phyloP scores from a whole-genome alignment of 2,797 vertebrate species.

The Phrynocephalus guinanensis region DNA sequence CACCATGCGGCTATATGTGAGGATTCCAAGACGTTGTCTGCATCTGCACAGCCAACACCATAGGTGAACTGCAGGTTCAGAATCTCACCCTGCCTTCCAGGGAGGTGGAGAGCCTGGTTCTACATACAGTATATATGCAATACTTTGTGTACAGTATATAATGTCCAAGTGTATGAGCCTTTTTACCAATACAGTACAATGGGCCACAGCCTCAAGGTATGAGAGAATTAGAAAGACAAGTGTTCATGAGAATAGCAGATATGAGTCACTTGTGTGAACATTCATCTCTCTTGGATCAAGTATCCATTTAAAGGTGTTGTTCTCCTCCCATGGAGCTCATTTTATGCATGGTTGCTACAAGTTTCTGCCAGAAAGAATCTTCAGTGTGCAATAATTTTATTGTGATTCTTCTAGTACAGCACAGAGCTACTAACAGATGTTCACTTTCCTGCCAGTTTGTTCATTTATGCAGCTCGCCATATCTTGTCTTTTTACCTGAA shows the following conservation, averaged over 20 bases:
- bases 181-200: not conserved
- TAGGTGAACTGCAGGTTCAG: too few species aligned
- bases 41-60: too few species aligned
- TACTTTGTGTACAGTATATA: not conserved
- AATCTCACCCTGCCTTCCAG: too few species aligned
- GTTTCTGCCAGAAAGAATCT: constrained; percentile 48
- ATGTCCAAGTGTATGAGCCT: not conserved
- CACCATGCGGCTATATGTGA: too few species aligned
- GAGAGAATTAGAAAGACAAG: not conserved
- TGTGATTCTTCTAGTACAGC: constrained; percentile 44
- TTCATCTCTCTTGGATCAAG: constrained; percentile 48
- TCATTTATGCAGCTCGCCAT: constrained; percentile 32
- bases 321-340: constrained; percentile 25
- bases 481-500: constrained; percentile 39
- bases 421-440: constrained; percentile 54
- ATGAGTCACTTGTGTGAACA: constrained; percentile 43
- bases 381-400: constrained; percentile 39
- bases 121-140: not conserved
- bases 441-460: constrained; percentile 40
- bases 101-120: too few species aligned
- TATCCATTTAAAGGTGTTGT: constrained; percentile 33
- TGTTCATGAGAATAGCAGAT: constrained; percentile 4
- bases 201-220: constrained; percentile 26
- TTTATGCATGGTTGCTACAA: constrained; percentile 48
- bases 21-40: too few species aligned